Conservation (phyloP, 2,888 invertebrate genomes). For the Protophormia terraenovae region DNA sequence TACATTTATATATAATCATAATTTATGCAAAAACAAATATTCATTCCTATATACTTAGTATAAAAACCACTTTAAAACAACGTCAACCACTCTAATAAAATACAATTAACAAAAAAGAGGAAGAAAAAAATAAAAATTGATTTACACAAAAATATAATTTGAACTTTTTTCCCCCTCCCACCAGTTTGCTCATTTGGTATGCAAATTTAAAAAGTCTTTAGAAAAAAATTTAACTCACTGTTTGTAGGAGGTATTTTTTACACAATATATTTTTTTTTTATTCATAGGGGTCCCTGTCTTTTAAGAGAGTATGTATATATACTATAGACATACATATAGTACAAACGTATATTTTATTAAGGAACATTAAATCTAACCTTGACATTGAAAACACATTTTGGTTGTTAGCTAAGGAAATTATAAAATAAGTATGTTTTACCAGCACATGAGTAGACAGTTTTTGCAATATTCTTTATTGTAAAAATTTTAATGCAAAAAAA, state of each 20-base stretch:
- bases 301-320: neutral
- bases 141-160: neutral
- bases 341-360: neutral
- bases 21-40: constrained; percentile 36
- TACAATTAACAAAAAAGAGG: constrained; percentile 16
- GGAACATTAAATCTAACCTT: constrained; percentile 43
- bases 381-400: constrained; percentile 39
- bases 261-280: neutral
- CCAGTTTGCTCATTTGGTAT: neutral
- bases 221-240: neutral
- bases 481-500: neutral
- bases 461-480: neutral
- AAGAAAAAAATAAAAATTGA: neutral
- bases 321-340: neutral
- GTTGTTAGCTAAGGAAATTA: neutral
- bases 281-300: neutral
- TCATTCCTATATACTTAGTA: no score
- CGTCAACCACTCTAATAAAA: constrained; percentile 25
- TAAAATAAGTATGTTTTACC: neutral
- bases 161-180: no score
- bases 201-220: constrained; percentile 6
- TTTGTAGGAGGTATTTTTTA: neutral
- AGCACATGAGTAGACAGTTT: neutral
- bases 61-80: constrained; percentile 21
- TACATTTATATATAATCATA: neutral